A percentile compares a stretch with the other conserved stretches of the same genome.
These are phyloP conservation scores for Schrankia costaestrigalis DNA, from an alignment of 2,888 invertebrate species.

Conservation along the genomic window DNA sequence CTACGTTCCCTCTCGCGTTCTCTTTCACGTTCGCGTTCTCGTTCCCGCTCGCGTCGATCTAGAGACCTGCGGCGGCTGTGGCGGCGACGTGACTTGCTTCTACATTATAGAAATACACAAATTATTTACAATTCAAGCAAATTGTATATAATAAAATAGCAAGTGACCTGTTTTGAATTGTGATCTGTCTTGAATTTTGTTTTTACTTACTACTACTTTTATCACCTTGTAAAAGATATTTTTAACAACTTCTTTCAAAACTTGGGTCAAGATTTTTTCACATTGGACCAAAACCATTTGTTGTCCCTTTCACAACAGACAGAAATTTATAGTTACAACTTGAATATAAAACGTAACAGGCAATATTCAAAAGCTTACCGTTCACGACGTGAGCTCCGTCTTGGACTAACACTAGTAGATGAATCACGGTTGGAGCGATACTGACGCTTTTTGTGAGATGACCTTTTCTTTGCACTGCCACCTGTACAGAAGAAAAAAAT, in stretches of 20 bases:
- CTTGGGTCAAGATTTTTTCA: too few relatives aligned
- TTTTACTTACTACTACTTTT: too few relatives aligned
- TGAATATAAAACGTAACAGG: neutral
- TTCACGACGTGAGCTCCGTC: slow-evolving; percentile 78
- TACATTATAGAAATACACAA: slow-evolving; percentile 18
- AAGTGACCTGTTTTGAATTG: too few relatives aligned
- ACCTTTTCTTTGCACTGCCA: slow-evolving; percentile 86
- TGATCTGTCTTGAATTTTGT: too few relatives aligned
- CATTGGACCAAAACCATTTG: too few relatives aligned
- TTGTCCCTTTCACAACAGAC: too few relatives aligned
- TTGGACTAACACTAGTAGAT: slow-evolving; percentile 81
- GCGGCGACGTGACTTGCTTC: slow-evolving; percentile 70
- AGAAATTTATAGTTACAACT: too few relatives aligned
- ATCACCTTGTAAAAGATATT: neutral
- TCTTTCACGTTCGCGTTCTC: slow-evolving; percentile 62
- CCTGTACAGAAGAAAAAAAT: slow-evolving; percentile 39
- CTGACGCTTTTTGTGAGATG: slow-evolving; percentile 92
- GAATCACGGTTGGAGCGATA: slow-evolving; percentile 93
- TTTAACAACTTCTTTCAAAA: too few relatives aligned
- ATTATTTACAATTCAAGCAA: neutral
- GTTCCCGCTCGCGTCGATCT: slow-evolving; percentile 68
- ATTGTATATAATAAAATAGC: neutral
- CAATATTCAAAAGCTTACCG: slow-evolving; percentile 47
- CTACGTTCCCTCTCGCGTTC: slow-evolving; percentile 55
- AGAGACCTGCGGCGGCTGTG: slow-evolving; percentile 69